These are phyloP conservation scores for Lutraria lutraria DNA, from an alignment of 2,888 invertebrate species.

Conservation along the genomic window DNA sequence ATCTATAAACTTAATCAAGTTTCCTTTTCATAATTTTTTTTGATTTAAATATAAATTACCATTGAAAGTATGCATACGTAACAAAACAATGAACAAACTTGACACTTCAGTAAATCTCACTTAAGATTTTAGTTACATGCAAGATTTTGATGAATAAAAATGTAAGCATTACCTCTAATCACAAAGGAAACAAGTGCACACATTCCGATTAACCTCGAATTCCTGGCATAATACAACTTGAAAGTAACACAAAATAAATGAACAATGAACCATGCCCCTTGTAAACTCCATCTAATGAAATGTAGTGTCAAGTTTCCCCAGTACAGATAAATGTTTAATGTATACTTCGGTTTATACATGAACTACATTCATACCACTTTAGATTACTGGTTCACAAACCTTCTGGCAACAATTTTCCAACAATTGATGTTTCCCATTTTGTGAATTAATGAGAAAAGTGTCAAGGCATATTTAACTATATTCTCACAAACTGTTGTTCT, in stretches of 20 bases:
- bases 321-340: constrained; percentile 11
- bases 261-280: constrained; percentile 35
- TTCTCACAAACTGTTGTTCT: background rate
- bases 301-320: constrained; percentile 26
- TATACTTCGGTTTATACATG: background rate
- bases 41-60: too few relatives aligned
- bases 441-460: background rate
- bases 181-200: background rate
- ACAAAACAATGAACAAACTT: too few relatives aligned
- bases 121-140: too few relatives aligned
- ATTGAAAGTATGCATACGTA: too few relatives aligned
- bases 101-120: too few relatives aligned
- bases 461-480: background rate
- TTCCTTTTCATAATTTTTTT: too few relatives aligned
- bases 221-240: background rate
- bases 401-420: background rate
- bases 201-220: constrained; percentile 14
- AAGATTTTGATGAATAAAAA: background rate
- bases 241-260: constrained; percentile 9
- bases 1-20: too few relatives aligned
- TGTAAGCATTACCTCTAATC: background rate
- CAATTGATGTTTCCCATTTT: background rate
- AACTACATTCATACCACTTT: background rate
- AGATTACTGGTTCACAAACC: background rate
- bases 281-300: constrained; percentile 31